Evolutionary conservation across 1,140 invertebrate genomes (phyloP).

Genomic region (Battus philenor): DNA sequence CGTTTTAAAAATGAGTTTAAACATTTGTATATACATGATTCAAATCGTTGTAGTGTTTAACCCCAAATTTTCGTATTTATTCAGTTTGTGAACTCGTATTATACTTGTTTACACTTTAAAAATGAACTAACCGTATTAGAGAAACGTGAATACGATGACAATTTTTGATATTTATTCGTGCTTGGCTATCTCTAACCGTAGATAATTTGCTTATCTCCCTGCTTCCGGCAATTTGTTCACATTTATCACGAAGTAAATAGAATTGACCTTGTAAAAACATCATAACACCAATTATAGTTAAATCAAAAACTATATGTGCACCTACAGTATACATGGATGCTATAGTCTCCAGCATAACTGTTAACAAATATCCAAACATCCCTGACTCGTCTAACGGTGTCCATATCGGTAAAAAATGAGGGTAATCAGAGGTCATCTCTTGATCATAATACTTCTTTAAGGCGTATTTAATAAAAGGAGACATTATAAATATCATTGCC

Average conservation of each 20-base stretch:
- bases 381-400: constrained; percentile 26
- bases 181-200: constrained; percentile 33
- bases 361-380: constrained; percentile 32
- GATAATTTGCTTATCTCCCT: constrained; percentile 25
- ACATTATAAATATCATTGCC: constrained; percentile 34
- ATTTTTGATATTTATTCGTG: constrained; percentile 37
- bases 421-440: constrained; percentile 16
- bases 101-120: too few species aligned
- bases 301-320: constrained; percentile 43
- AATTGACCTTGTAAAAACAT: constrained; percentile 56
- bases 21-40: not conserved
- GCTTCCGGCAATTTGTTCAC: constrained; percentile 37
- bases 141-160: constrained; percentile 36
- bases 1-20: too few species aligned
- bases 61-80: too few species aligned
- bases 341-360: constrained; percentile 32
- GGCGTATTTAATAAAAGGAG: constrained; percentile 42
- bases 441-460: constrained; percentile 20
- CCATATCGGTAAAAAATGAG: constrained; percentile 51
- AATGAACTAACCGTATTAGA: constrained; percentile 38
- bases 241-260: constrained; percentile 31
- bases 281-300: constrained; percentile 44
- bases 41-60: too few species aligned
- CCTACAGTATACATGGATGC: constrained; percentile 41
- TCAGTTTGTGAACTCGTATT: too few species aligned